Base-by-base conservation (phyloP, 1,140 invertebrate genomes). In the Cotesia chilonis region DNA sequence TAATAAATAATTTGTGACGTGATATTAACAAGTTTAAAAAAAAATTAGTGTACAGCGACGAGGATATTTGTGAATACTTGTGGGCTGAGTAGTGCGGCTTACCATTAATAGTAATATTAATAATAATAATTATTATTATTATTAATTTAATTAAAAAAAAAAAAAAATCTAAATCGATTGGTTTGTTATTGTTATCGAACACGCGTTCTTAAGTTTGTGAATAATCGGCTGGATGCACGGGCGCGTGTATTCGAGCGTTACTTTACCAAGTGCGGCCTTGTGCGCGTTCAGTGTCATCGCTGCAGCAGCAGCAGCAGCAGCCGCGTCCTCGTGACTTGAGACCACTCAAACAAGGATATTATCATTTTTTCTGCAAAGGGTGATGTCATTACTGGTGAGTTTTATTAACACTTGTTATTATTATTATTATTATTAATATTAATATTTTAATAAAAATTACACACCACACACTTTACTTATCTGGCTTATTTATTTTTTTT, bases 361-460 rank as follows among this genome's bases (percentile, higher is more conserved):
- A 70, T 75, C 77, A 71, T 79, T 74, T 80, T 82, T 82, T 82
- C 80, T 83, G 81, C 80, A 76, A 76, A 81, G 81, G 82, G 81
- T 85, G 80, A 84, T 84, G 83, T 82, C 83, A 85, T 85, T 85
- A 85, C 82, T 77, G 84, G 85, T 87, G 78, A 85, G 85, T 84
- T 72, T 63, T 70, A 36, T 14, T 28, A 17, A 20, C 7, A 9
- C 17, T 59, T 20, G 4, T 28, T 28, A 28, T 28, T 28, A 28
- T 28, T 28, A 28, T 28, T 28, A 28, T 28, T 28, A 1, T 28
- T 28, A 28, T 28, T 28, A 28, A 14, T 14, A 14, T 14, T 14
- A 14, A 14, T 14, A 14, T 14, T 14, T 14, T 14, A 14, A 14
- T 28, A 28, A 28, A 1, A 28, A 28, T 28, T 28, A 28, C 28